Evolutionary conservation across 2,888 invertebrate species (phyloP).

Genomic region (Onthophagus sagittarius): DNA sequence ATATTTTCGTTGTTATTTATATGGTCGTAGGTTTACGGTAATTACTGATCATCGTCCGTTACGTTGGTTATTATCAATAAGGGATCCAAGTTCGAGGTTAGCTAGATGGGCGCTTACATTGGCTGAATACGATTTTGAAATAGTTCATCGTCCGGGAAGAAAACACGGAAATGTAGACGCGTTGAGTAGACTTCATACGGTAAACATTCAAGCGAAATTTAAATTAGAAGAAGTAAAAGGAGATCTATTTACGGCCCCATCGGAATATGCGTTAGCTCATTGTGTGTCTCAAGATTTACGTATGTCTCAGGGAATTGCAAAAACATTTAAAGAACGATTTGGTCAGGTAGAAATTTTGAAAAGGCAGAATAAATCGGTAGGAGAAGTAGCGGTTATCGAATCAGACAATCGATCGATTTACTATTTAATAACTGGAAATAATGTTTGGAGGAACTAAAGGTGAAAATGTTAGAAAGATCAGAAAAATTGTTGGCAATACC

Average conservation of each 20-base stretch:
- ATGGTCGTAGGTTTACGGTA: conserved; percentile 29
- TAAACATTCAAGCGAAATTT: not conserved
- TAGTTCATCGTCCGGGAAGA: not conserved
- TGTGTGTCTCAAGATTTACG: not conserved
- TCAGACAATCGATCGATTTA: not conserved
- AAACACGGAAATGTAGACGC: not conserved
- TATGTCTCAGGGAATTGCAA: not conserved
- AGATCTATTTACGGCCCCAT: not conserved
- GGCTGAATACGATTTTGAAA: conserved; percentile 1
- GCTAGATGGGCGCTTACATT: conserved; percentile 25
- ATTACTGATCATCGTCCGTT: conserved; percentile 31
- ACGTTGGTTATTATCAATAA: conserved; percentile 24
- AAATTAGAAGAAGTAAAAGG: not conserved
- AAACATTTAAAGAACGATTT: not conserved
- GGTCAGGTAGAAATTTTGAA: not conserved
- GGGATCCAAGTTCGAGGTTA: conserved; percentile 27
- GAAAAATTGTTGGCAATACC: not conserved
- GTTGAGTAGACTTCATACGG: not conserved
- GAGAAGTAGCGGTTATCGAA: not conserved
- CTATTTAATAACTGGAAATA: not conserved
- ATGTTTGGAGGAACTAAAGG: not conserved
- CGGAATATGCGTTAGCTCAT: not conserved
- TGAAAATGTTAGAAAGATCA: not conserved
- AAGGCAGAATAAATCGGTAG: not conserved
- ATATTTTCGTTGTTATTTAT: conserved; percentile 31